Conservation (phyloP, 2,888 invertebrate species). For the Phrixothrix hirtus region DNA sequence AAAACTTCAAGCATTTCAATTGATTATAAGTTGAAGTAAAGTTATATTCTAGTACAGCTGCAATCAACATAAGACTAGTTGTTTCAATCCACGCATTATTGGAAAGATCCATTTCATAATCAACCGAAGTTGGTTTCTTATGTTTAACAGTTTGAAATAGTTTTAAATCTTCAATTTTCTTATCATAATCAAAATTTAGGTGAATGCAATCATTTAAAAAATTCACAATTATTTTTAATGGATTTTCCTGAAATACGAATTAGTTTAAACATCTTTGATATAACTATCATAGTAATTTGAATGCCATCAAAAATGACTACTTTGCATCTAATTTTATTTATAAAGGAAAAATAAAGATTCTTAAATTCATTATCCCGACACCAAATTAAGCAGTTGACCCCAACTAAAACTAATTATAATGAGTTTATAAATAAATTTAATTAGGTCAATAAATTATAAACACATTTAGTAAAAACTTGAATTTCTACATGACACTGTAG, state of each 20-base stretch:
- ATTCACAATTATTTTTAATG: conserved; percentile 56
- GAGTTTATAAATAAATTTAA: too few relatives aligned
- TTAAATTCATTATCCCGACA: too few relatives aligned
- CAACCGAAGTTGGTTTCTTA: conserved; percentile 43
- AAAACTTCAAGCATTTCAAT: conserved; percentile 64
- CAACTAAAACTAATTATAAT: too few relatives aligned
- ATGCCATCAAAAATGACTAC: too few relatives aligned
- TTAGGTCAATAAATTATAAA: too few relatives aligned
- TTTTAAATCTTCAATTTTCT: conserved; percentile 46
- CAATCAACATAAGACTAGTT: conserved; percentile 63
- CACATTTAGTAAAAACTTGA: too few relatives aligned
- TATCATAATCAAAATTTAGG: conserved; percentile 46
- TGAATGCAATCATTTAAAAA: conserved; percentile 48
- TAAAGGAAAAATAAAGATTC: too few relatives aligned
- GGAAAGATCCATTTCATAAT: conserved; percentile 57
- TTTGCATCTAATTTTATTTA: too few relatives aligned
- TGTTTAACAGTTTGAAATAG: conserved; percentile 50
- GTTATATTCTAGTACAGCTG: conserved; percentile 63
- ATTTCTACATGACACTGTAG: too few relatives aligned
- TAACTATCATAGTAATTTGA: too few relatives aligned
- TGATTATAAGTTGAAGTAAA: conserved; percentile 68
- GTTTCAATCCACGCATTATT: conserved; percentile 63
- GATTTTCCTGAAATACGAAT: conserved; percentile 68
- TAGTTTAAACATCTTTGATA: too few relatives aligned
- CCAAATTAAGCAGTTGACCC: too few relatives aligned